Base-by-base conservation (phyloP, 2,888 invertebrate genomes). In the Rhagophthalmus giganteus region DNA sequence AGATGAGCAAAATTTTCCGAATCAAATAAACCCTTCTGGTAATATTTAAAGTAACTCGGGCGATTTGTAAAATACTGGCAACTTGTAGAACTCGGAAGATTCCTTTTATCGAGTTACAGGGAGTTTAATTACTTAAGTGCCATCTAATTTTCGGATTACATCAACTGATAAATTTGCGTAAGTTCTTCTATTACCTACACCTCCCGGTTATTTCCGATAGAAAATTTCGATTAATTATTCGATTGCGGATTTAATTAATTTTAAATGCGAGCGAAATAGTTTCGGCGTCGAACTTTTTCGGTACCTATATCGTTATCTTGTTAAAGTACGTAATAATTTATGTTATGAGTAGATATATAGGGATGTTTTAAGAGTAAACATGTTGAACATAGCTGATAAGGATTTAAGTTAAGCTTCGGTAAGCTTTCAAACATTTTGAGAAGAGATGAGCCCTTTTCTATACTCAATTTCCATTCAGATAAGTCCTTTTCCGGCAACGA, bases 391-490 rank as follows among this genome's bases (percentile, higher is more conserved):
- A 27, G 34, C 45, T 42, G 54, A 54, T 48, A 54, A 54, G 47
- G 31, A 31, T 54, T 39, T 40, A 32, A 14, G 16, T 14, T 44
- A 44, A 34, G 44, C 44, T 14, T 16, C 35, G 27, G 49, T 40
- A 52, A 46, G 39, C 53, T 53, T 41, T 30, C 24, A 53, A 53
- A 56, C 49, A 53, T 46, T 50, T 49, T 46, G 39, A 49, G 45
- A 53, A 53, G 52, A 48, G 52, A 52, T 53, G 53, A 56, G 56
- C 46, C 32, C 50, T 48, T 37, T 41, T 46, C 45, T 47, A 37
- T 44, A 55, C 48, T 48, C 51, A 39, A 53, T 53, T 48, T 45
- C 45, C 31, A 53, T 49, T 47, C 46, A 49, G 46, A 49, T 49
- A 56, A 53, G 50, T 52, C n/a, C n/a, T n/a, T n/a, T n/a, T n/a